Conservation (phyloP, 2,797 vertebrate genomes). For the Erpetoichthys calabaricus region DNA sequence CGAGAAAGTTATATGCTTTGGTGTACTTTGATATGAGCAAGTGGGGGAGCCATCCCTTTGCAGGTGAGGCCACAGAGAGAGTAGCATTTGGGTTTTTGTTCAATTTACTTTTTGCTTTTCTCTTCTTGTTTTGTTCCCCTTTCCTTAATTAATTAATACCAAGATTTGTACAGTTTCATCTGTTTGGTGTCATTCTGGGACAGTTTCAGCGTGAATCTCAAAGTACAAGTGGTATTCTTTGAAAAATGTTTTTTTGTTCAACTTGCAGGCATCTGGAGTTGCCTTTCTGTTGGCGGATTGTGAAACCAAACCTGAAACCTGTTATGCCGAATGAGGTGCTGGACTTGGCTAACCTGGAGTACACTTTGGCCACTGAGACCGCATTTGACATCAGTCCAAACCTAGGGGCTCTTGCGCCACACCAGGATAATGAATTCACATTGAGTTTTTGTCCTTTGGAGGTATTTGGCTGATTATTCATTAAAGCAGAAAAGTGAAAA, state of each 20-base stretch:
- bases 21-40: no score
- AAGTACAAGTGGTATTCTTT: background rate
- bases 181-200: no score
- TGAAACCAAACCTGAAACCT: slow-evolving; percentile 59
- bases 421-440: slow-evolving; percentile 56
- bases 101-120: no score
- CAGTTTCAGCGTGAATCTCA: no score
- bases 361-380: slow-evolving; percentile 37
- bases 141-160: no score
- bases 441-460: slow-evolving; percentile 64
- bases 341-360: slow-evolving; percentile 31
- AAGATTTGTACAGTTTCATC: no score
- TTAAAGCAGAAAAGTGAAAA: no score
- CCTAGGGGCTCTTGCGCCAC: slow-evolving; percentile 51
- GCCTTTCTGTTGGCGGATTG: slow-evolving; percentile 74
- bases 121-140: no score
- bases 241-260: slow-evolving; percentile 2
- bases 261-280: slow-evolving; percentile 63
- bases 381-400: slow-evolving; percentile 61
- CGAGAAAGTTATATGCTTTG: no score
- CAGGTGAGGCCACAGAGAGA: no score
- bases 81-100: no score
- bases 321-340: slow-evolving; percentile 37
- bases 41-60: no score
- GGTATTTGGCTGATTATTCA: slow-evolving; percentile 34